Percentiles rank a stretch among this genome's conserved stretches.
These are phyloP conservation scores for Eleginops maclovinus DNA, from an alignment of 2,113 vertebrate genomes.

Conservation along the genomic window DNA sequence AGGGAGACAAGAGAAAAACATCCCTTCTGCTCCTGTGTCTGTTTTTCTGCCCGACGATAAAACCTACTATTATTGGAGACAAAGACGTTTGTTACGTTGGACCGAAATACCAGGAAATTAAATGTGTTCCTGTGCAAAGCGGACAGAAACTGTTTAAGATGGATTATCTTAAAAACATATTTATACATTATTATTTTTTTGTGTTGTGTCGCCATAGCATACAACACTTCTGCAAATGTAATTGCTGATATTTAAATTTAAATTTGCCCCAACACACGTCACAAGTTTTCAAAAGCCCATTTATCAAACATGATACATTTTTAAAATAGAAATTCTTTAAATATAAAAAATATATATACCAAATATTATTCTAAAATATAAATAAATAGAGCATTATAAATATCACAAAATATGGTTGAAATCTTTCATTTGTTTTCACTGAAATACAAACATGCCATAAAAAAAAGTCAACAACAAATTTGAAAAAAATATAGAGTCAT, in stretches of 20 bases:
- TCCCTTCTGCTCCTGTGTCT: conserved; percentile 51
- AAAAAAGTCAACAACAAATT: background rate
- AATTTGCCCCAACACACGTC: background rate
- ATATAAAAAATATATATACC: background rate
- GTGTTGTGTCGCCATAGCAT: background rate
- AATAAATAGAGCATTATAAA: background rate
- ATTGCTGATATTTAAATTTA: background rate
- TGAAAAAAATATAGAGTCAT: background rate
- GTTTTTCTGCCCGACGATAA: conserved; percentile 46
- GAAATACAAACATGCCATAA: background rate
- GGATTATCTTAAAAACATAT: background rate
- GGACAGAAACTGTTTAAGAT: background rate
- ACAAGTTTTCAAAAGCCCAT: background rate
- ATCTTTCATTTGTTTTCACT: background rate
- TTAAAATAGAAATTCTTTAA: too few species aligned
- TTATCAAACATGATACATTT: too few species aligned
- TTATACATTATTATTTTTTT: too few species aligned
- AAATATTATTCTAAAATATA: background rate
- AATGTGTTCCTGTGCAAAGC: background rate
- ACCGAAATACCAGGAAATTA: background rate
- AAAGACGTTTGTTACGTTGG: background rate
- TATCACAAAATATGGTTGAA: background rate
- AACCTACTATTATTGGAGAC: conserved; percentile 20
- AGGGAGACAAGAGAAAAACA: conserved; percentile 66
- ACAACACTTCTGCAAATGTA: background rate